phyloP scores from a whole-genome alignment of 2,888 invertebrate genomes.

The Spodoptera picta region DNA sequence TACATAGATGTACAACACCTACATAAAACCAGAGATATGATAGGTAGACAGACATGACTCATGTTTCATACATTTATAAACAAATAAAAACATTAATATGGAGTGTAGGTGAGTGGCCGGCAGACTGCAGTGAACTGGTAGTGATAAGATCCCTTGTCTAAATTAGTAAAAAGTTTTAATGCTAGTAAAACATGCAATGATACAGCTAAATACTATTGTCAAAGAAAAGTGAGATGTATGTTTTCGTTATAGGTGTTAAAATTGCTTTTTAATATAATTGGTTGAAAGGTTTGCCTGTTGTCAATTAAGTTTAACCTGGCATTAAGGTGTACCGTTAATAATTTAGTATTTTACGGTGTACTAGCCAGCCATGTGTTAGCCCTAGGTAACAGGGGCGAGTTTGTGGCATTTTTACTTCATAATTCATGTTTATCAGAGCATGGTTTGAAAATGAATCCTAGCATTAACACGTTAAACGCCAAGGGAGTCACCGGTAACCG shows the following conservation, averaged over 20 bases:
- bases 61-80: conserved; percentile 20
- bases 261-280: background rate
- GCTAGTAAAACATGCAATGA: conserved; percentile 12
- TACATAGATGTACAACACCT: background rate
- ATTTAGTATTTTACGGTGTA: no score
- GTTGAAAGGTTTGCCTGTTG: no score
- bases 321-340: no score
- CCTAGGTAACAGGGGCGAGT: no score
- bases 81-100: conserved; percentile 10
- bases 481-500: no score
- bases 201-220: conserved; percentile 6
- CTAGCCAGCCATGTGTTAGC: no score
- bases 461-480: no score
- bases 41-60: conserved; percentile 11
- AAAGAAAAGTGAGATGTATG: conserved; percentile 8
- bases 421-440: no score
- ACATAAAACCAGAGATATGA: conserved; percentile 1
- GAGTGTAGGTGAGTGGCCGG: conserved; percentile 36
- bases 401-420: no score
- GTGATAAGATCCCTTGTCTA: conserved; percentile 30
- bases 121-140: conserved; percentile 20
- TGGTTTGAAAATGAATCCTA: no score
- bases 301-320: no score
- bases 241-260: background rate
- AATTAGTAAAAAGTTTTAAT: conserved; percentile 30